Conservation (phyloP, 2,888 invertebrate genomes). For the Drosophila tripunctata region DNA sequence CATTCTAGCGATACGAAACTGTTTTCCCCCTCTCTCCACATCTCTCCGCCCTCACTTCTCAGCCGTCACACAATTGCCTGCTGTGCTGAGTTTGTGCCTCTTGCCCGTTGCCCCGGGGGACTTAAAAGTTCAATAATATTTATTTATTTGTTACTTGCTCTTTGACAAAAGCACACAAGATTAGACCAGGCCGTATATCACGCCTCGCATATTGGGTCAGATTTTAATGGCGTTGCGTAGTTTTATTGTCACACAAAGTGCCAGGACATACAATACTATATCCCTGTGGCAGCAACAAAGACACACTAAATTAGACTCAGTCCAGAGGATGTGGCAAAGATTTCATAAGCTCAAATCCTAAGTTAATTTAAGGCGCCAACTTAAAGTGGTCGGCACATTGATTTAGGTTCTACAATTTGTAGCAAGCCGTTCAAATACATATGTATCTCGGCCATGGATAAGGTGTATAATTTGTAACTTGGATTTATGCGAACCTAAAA, state of each 20-base stretch:
- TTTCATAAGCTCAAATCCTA: constrained; percentile 42
- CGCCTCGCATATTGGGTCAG: constrained; percentile 66
- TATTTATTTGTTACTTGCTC: constrained; percentile 77
- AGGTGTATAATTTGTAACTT: constrained; percentile 19
- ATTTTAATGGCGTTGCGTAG: constrained; percentile 62
- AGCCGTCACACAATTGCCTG: constrained; percentile 37
- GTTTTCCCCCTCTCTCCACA: not conserved
- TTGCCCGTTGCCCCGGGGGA: constrained; percentile 51
- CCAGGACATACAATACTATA: constrained; percentile 18
- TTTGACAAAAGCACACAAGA: constrained; percentile 73
- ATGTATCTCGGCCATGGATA: constrained; percentile 11
- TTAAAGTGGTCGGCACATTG: constrained; percentile 49
- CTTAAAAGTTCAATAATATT: constrained; percentile 77
- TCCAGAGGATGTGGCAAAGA: constrained; percentile 37
- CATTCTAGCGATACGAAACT: constrained; percentile 28
- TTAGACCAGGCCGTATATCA: constrained; percentile 68
- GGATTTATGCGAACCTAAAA: not conserved
- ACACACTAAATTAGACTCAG: constrained; percentile 57
- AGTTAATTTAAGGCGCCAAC: constrained; percentile 66
- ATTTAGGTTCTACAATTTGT: constrained; percentile 57
- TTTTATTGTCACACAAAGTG: constrained; percentile 54
- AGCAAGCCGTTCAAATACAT: not conserved
- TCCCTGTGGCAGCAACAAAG: constrained; percentile 23
- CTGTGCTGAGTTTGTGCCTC: constrained; percentile 18
- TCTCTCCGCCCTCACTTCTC: not conserved